These are phyloP conservation scores for Ennomos quercinarius DNA, from an alignment of 2,888 invertebrate species.

Conservation along the genomic window DNA sequence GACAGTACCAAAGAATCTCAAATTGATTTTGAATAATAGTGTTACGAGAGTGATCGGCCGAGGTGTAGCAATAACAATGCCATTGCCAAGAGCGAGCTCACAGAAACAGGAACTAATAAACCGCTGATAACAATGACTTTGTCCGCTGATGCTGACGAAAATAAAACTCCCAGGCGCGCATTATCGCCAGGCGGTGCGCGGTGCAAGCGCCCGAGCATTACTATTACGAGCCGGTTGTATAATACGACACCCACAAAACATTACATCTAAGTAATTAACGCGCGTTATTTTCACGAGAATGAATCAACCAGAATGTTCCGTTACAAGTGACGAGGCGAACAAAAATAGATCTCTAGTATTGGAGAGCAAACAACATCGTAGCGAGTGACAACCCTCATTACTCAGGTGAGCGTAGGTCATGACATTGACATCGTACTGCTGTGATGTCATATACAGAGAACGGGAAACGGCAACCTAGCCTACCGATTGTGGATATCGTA, in stretches of 20 bases:
- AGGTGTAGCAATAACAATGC: conserved; percentile 57
- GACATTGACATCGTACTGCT: conserved; percentile 42
- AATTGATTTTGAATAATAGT: conserved; percentile 20
- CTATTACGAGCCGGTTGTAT: conserved; percentile 44
- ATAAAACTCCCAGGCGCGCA: conserved; percentile 75
- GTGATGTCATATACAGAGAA: conserved; percentile 34
- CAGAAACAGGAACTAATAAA: conserved; percentile 73
- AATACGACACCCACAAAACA: conserved; percentile 37
- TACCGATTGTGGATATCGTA: conserved; percentile 2
- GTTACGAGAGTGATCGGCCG: conserved; percentile 37
- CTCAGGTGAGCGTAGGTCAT: conserved; percentile 40
- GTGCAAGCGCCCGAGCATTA: conserved; percentile 41
- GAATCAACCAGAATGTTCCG: conserved; percentile 30
- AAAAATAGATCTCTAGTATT: conserved; percentile 33
- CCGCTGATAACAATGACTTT: conserved; percentile 68
- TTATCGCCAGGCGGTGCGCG: conserved; percentile 48
- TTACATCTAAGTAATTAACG: conserved; percentile 31
- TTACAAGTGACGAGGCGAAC: conserved; percentile 18
- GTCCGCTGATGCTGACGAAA: conserved; percentile 68
- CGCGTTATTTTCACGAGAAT: conserved; percentile 30
- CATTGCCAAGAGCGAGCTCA: conserved; percentile 74
- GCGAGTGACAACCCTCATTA: conserved; percentile 35
- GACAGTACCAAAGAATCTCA: background rate
- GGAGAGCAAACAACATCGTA: conserved; percentile 22
- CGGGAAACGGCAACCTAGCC: conserved; percentile 13